These are phyloP conservation scores for Amorpha juglandis DNA, from an alignment of 2,888 invertebrate genomes.

Conservation along the genomic window DNA sequence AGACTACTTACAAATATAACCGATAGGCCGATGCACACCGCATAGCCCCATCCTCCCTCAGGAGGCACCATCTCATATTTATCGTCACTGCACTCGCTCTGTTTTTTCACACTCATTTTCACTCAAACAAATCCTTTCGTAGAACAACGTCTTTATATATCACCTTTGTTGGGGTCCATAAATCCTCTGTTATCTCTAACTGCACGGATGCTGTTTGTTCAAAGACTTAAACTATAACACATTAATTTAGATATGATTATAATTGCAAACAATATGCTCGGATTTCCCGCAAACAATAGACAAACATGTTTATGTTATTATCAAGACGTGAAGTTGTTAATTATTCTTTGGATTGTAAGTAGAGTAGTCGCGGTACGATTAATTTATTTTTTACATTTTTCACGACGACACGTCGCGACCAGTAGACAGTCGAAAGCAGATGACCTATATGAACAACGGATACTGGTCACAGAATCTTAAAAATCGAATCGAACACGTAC, in stretches of 20 bases:
- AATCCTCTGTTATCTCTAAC: constrained; percentile 61
- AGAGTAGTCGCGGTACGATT: neutral
- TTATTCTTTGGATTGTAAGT: neutral
- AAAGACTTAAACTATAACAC: constrained; percentile 62
- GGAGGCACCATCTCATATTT: constrained; percentile 81
- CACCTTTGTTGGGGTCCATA: constrained; percentile 62
- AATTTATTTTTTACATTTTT: constrained; percentile 30
- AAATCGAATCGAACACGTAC: constrained; percentile 31
- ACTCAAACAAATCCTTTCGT: constrained; percentile 35
- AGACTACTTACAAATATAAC: constrained; percentile 86
- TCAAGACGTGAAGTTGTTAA: neutral
- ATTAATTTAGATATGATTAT: constrained; percentile 59
- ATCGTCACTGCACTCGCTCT: constrained; percentile 60
- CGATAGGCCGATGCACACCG: constrained; percentile 86
- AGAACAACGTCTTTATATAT: constrained; percentile 35
- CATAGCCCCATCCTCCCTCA: constrained; percentile 90
- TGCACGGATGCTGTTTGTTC: constrained; percentile 58
- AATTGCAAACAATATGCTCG: constrained; percentile 60
- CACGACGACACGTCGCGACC: constrained; percentile 42
- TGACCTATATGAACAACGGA: constrained; percentile 45
- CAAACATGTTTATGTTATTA: constrained; percentile 52
- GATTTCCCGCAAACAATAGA: constrained; percentile 71
- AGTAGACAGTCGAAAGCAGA: constrained; percentile 47
- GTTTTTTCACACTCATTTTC: constrained; percentile 62
- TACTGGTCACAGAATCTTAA: constrained; percentile 33